Evolutionary conservation across 2,113 vertebrate genomes (phyloP).

Genomic region (Solea senegalensis): DNA sequence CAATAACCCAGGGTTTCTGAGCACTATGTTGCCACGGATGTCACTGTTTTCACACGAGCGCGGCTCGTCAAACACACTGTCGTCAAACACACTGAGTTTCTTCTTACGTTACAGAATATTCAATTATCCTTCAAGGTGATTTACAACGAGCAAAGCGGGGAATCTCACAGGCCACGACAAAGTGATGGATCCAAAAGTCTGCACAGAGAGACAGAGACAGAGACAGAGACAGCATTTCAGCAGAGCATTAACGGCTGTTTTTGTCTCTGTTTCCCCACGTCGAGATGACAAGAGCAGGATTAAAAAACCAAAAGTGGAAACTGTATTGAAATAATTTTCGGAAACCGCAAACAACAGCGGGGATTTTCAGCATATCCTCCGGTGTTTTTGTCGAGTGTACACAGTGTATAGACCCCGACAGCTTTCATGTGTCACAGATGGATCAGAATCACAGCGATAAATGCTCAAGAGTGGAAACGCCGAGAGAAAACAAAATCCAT

Average conservation of each 20-base stretch:
- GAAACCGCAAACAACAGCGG: slow-evolving; percentile 12
- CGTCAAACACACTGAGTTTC: no score
- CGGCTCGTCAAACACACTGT: no score
- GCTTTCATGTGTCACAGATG: slow-evolving; percentile 45
- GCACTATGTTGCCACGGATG: no score
- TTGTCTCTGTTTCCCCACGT: not conserved
- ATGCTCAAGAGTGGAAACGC: slow-evolving; percentile 32
- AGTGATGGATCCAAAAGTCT: no score
- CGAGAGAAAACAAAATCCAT: slow-evolving; percentile 14
- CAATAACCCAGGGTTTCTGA: no score
- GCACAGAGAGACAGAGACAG: not conserved
- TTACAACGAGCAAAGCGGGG: no score
- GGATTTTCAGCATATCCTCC: slow-evolving; percentile 18
- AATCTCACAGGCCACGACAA: no score
- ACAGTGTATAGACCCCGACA: slow-evolving; percentile 25
- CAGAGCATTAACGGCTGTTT: not conserved
- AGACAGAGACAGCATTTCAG: slow-evolving; percentile 1
- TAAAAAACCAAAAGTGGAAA: slow-evolving; percentile 43
- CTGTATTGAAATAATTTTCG: slow-evolving; percentile 26
- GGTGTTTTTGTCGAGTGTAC: slow-evolving; percentile 46
- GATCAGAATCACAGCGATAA: slow-evolving; percentile 48
- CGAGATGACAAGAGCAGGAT: slow-evolving; percentile 35
- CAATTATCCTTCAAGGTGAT: no score
- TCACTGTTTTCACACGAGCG: no score
- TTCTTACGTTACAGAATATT: no score